Percentiles rank a stretch among this genome's conserved stretches.
These are phyloP conservation scores for Nettapus auritus DNA, from an alignment of 2,113 vertebrate species.

Conservation along the genomic window DNA sequence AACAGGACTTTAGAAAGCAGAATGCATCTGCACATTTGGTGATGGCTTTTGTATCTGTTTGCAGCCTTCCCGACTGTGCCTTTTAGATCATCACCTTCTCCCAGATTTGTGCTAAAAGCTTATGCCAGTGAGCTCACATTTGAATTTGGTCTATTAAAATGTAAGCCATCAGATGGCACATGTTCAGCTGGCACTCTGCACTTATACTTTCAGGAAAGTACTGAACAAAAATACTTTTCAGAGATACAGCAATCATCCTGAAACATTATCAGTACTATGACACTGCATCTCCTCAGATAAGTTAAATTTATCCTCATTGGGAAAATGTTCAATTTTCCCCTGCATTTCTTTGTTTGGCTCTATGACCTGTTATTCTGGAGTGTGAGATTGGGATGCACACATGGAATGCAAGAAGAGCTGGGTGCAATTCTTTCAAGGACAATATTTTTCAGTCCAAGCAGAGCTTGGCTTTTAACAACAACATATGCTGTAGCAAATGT, in stretches of 20 bases:
- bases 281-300: neutral
- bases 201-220: neutral
- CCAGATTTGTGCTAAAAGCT: neutral
- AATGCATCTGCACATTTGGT: neutral
- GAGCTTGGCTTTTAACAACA: slow-evolving; percentile 34
- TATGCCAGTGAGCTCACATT: neutral
- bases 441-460: slow-evolving; percentile 13
- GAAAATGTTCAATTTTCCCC: neutral
- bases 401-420: neutral
- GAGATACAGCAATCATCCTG: neutral
- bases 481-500: slow-evolving; percentile 51
- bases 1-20: neutral
- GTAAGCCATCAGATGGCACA: neutral
- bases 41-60: neutral
- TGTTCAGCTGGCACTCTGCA: neutral
- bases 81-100: neutral
- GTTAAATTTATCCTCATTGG: neutral
- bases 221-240: neutral
- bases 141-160: neutral
- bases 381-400: neutral
- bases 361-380: neutral
- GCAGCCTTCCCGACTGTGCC: neutral
- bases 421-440: slow-evolving; percentile 6
- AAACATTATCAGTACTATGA: neutral
- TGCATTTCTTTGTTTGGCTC: neutral